Evolutionary conservation across 2,113 vertebrate genomes (phyloP).

Genomic region (Zapus hudsonius): DNA sequence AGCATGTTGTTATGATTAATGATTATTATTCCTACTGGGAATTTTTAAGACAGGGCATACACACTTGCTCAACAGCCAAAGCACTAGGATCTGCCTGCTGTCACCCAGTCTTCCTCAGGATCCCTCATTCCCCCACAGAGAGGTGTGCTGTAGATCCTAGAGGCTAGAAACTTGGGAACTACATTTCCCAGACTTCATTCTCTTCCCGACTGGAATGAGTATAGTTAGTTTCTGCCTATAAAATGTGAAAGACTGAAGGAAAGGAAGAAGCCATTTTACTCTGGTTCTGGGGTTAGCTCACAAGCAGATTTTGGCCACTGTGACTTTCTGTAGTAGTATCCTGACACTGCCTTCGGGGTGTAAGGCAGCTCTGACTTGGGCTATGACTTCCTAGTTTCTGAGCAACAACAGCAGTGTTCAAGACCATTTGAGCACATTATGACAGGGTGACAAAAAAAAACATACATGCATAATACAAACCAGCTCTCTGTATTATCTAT

Average conservation of each 20-base stretch:
- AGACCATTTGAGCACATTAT: not conserved
- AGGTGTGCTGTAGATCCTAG: not conserved
- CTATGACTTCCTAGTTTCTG: not conserved
- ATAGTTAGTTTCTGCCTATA: not conserved
- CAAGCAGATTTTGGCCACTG: not conserved
- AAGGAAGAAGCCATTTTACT: not conserved
- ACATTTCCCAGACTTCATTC: not conserved
- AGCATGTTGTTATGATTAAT: not conserved
- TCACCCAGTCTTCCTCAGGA: too few relatives aligned
- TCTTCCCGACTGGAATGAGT: not conserved
- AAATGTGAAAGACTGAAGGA: not conserved
- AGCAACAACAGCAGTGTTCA: not conserved
- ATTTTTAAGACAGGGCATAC: too few relatives aligned
- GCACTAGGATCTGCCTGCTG: not conserved
- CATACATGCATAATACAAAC: not conserved
- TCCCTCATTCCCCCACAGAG: not conserved
- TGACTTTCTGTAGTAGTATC: not conserved
- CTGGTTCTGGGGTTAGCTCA: not conserved
- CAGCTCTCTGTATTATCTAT: too few relatives aligned
- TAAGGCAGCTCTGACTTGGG: not conserved
- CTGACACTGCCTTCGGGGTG: not conserved
- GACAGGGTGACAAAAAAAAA: not conserved
- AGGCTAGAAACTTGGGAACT: not conserved
- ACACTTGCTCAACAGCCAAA: too few relatives aligned
- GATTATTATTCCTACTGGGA: too few relatives aligned